Conservation (phyloP, 2,888 invertebrate species). For the Leptothorax acervorum region DNA sequence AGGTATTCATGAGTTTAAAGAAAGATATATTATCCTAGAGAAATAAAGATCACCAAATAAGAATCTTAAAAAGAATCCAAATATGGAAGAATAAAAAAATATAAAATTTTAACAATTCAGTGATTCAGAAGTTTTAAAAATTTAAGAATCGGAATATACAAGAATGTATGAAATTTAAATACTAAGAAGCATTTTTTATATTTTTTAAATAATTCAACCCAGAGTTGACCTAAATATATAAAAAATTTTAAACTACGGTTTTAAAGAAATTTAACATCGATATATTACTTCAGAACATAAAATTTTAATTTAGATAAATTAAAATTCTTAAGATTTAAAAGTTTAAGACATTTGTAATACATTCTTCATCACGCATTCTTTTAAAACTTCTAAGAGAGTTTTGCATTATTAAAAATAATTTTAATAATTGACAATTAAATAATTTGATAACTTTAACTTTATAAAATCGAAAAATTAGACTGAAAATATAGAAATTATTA, state of each 20-base stretch:
- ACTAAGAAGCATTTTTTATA: neutral
- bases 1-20: neutral
- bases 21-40: neutral
- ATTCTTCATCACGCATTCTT: neutral
- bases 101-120: neutral
- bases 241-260: neutral
- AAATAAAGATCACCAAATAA: neutral
- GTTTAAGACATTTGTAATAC: neutral
- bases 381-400: neutral
- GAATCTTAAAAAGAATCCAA: neutral
- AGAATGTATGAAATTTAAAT: neutral
- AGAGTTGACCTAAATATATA: neutral
- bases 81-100: neutral
- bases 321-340: neutral
- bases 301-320: neutral
- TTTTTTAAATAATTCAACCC: neutral
- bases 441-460: neutral
- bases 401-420: neutral
- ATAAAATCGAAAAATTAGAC: too few species aligned
- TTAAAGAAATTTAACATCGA: too few species aligned
- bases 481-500: too few species aligned
- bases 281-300: neutral
- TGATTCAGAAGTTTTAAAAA: neutral
- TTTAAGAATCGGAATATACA: neutral
- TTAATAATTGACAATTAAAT: too few species aligned